A percentile compares a stretch with the other conserved stretches of the same genome.
Evolutionary conservation across 2,113 vertebrate genomes (phyloP).

Genomic region (Limnothrissa miodon): DNA sequence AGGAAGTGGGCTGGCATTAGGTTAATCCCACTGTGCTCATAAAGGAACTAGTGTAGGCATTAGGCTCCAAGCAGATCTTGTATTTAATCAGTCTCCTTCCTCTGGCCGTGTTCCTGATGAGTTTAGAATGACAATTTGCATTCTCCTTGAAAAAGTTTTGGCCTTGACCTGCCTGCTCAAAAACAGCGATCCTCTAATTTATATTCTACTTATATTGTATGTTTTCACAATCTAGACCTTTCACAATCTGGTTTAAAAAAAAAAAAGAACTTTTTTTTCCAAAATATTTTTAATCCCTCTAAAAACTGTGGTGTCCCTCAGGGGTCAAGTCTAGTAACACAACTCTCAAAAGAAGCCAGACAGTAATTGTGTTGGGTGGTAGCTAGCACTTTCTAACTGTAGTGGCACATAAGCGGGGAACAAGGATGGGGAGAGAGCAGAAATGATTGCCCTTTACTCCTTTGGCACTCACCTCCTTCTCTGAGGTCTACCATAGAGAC

Average conservation of each 20-base stretch:
- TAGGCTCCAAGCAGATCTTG: not conserved
- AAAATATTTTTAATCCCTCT: too few species aligned
- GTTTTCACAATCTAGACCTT: not conserved
- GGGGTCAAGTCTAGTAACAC: not conserved
- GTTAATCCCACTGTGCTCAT: not conserved
- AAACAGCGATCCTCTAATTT: not conserved
- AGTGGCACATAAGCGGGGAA: not conserved
- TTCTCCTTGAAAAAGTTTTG: not conserved
- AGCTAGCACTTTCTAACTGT: not conserved
- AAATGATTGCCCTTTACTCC: not conserved
- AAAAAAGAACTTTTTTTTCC: too few species aligned
- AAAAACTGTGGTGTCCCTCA: not conserved
- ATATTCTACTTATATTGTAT: not conserved
- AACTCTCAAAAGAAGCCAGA: not conserved
- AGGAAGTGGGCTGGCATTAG: not conserved
- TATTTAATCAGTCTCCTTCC: not conserved
- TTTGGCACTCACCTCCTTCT: constrained; percentile 10
- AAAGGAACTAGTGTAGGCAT: not conserved
- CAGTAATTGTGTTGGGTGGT: not conserved
- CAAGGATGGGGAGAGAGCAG: not conserved
- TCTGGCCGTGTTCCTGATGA: not conserved
- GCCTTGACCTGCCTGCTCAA: not conserved
- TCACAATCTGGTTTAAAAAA: too few species aligned
- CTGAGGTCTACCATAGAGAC: constrained; percentile 12
- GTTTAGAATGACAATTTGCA: not conserved